A percentile compares a stretch with the other conserved stretches of the same genome.
Conservation (phyloP, 2,888 invertebrate species). For the Macrosoma leucophasiata region DNA sequence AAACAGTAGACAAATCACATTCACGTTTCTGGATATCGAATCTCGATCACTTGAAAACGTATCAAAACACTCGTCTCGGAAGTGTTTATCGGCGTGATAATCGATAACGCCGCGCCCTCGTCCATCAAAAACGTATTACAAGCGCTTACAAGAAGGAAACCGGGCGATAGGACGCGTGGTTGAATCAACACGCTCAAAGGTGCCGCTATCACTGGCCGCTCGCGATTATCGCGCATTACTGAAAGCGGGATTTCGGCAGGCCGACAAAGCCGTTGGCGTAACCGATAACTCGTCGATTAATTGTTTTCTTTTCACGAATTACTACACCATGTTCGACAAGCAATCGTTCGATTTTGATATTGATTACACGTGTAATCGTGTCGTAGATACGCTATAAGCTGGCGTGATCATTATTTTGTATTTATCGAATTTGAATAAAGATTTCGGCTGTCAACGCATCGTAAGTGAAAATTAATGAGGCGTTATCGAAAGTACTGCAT, state of each 20-base stretch:
- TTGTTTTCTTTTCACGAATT: conserved; percentile 60
- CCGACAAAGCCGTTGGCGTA: conserved; percentile 59
- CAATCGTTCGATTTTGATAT: conserved; percentile 45
- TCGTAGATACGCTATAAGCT: conserved; percentile 25
- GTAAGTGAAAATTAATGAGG: no score
- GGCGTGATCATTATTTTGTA: conserved; percentile 32
- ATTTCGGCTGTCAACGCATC: no score
- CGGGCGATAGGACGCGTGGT: conserved; percentile 45
- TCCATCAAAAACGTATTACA: conserved; percentile 66
- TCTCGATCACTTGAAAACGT: conserved; percentile 21
- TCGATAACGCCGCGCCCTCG: conserved; percentile 57
- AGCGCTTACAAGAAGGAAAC: conserved; percentile 57
- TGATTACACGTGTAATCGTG: conserved; percentile 48
- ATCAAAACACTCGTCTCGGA: conserved; percentile 29
- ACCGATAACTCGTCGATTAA: conserved; percentile 62
- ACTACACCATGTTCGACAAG: conserved; percentile 52
- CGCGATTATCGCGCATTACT: conserved; percentile 59
- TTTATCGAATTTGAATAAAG: conserved; percentile 29
- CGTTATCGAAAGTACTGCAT: no score
- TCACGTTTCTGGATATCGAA: conserved; percentile 23
- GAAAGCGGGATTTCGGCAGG: conserved; percentile 66
- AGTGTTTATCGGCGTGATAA: conserved; percentile 38
- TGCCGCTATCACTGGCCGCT: conserved; percentile 57
- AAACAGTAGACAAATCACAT: conserved; percentile 28
- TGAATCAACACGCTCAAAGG: conserved; percentile 63